Evolutionary conservation across 2,113 vertebrate genomes (phyloP), one percentile per base, ranked within the genome.

Genomic region (Capreolus pygargus): DNA sequence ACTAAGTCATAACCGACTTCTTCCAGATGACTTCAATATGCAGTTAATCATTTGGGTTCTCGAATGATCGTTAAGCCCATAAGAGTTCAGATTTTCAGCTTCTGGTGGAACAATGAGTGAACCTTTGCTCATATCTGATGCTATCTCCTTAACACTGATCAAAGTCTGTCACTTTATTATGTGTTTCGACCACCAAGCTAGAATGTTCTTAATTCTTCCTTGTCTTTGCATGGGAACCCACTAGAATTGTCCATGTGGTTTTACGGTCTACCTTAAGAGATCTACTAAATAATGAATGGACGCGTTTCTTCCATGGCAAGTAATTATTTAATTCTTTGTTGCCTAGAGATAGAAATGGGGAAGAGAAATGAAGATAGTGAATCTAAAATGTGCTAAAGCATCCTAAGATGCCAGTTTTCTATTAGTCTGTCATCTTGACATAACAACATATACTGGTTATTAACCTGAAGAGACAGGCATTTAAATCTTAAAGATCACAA

Each of bases 401-500:
- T 23, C 5, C 25, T 28, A 76, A 95, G 43, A 70, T 88, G 13
- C 12, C 16, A 83, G 27, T 67, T 88, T 61, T 86, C 76, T 81
- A 64, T 74, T 8, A 92, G 58, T 82, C 64, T 54, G 89, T 86
- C 54, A 81, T 84, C 57, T 83, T 88, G 94, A 94, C 45, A 79
- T 91, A n/a, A 43, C 8, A 58, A 7, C 21, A 19, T 30, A 36
- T 93, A 95, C 36, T 86, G 36, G 3, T 74, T 97, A 97, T 85
- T 96, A 95, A 81, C 78, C 79, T 67, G 27, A 95, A 67, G 23
- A 95, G 70, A 93, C 43, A 89, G 21, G 7, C 39, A 84, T 86
- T 98, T 90, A 94, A 92, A 86, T 91, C 25, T 54, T 86, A 85
- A 96, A 95, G 17, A 85, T 95, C 64, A 85, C 47, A 96, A 43